These are phyloP conservation scores for Phalacrocorax brasilianus DNA, from an alignment of 2,113 vertebrate species.

Conservation along the genomic window DNA sequence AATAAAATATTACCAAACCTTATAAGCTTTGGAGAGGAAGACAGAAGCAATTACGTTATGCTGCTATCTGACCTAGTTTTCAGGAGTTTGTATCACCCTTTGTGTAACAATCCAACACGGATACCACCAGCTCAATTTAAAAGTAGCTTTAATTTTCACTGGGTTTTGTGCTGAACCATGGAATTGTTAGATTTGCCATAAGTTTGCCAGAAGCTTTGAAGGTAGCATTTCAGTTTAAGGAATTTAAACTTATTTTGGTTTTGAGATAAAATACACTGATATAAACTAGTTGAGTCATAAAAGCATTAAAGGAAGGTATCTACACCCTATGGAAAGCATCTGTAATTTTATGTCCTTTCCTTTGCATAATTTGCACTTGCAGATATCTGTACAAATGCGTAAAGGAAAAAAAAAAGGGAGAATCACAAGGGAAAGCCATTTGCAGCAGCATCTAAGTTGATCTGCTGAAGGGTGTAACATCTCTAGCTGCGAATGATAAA, in stretches of 20 bases:
- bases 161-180: neutral
- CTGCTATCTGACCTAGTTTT: neutral
- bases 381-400: neutral
- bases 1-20: neutral
- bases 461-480: neutral
- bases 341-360: neutral
- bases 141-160: neutral
- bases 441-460: neutral
- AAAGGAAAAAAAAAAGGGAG: neutral
- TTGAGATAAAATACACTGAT: neutral
- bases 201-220: neutral
- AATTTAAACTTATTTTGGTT: neutral
- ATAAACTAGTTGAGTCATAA: neutral
- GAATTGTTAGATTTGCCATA: neutral
- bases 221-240: neutral
- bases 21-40: neutral
- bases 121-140: neutral
- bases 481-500: neutral
- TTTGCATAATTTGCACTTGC: neutral
- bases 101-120: neutral
- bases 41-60: neutral
- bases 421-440: neutral
- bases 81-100: neutral
- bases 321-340: neutral
- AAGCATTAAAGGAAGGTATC: neutral